These are phyloP conservation scores for Rissa tridactyla DNA, from an alignment of 2,113 vertebrate genomes.

Conservation along the genomic window DNA sequence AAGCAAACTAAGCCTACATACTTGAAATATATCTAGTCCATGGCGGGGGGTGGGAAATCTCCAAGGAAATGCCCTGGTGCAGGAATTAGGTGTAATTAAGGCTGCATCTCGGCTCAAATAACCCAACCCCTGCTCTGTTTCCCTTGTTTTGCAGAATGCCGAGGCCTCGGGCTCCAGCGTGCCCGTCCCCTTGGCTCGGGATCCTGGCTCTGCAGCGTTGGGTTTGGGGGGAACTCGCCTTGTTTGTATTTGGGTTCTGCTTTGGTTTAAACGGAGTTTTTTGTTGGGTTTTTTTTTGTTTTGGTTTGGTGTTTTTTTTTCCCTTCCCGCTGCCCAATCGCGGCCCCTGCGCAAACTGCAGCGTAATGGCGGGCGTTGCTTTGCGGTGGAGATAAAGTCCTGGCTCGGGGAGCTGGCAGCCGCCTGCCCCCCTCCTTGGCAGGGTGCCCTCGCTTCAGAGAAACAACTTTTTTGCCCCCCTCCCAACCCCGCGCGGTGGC, in stretches of 20 bases:
- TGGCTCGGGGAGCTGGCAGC: not conserved
- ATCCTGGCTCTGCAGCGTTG: not conserved
- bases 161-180: not conserved
- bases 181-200: not conserved
- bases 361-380: not conserved
- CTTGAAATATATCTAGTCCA: not conserved
- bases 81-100: not conserved
- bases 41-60: too few species aligned
- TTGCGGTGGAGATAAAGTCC: conserved; percentile 29
- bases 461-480: not conserved
- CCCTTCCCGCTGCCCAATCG: not conserved
- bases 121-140: accelerated
- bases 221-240: not conserved
- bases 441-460: not conserved
- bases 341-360: not conserved
- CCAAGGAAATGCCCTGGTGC: not conserved
- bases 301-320: too few species aligned
- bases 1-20: not conserved
- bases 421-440: not conserved
- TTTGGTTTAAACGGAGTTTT: not conserved
- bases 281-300: too few species aligned
- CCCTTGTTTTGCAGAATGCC: accelerated
- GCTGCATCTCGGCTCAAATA: not conserved
- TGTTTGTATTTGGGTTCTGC: not conserved
- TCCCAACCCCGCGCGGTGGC: not conserved